phyloP scores from a whole-genome alignment of 2,888 invertebrate species.

The Drosophila diplacantha region DNA sequence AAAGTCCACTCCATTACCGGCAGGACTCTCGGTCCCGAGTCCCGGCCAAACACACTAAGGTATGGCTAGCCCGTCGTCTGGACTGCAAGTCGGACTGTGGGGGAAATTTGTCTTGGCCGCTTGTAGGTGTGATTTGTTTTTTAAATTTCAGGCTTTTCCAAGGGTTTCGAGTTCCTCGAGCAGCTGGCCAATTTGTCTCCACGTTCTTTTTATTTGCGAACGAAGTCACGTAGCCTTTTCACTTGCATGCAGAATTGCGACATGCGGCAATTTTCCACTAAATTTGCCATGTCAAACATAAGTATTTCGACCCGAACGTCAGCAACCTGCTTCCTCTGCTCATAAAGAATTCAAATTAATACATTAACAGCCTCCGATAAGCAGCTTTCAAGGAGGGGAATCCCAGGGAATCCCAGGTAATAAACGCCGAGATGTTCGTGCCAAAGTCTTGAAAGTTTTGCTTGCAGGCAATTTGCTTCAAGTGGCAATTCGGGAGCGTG shows the following conservation, averaged over 20 bases:
- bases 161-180: conserved; percentile 19
- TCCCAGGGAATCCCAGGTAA: conserved; percentile 59
- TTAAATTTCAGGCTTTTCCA: conserved; percentile 56
- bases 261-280: conserved; percentile 73
- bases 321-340: conserved; percentile 6
- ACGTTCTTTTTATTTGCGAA: conserved; percentile 44
- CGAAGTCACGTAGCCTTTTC: conserved; percentile 65
- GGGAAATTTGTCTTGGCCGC: conserved; percentile 58
- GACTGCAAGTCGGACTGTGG: conserved; percentile 38
- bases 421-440: conserved; percentile 58
- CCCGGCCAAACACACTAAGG: conserved; percentile 15
- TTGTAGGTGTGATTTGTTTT: conserved; percentile 70
- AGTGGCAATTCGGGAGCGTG: conserved; percentile 72
- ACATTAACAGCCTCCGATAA: conserved; percentile 60
- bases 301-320: conserved; percentile 39
- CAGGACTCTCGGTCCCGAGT: conserved; percentile 30
- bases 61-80: conserved; percentile 12
- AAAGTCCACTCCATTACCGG: conserved; percentile 75
- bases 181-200: conserved; percentile 63
- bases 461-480: conserved; percentile 64
- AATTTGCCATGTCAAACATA: conserved; percentile 70
- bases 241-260: conserved; percentile 67
- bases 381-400: not conserved
- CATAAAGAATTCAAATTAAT: conserved; percentile 65
- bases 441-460: conserved; percentile 58